Evolutionary conservation across 2,797 vertebrate species (phyloP).

Genomic region (Hephaestus fuliginosus): DNA sequence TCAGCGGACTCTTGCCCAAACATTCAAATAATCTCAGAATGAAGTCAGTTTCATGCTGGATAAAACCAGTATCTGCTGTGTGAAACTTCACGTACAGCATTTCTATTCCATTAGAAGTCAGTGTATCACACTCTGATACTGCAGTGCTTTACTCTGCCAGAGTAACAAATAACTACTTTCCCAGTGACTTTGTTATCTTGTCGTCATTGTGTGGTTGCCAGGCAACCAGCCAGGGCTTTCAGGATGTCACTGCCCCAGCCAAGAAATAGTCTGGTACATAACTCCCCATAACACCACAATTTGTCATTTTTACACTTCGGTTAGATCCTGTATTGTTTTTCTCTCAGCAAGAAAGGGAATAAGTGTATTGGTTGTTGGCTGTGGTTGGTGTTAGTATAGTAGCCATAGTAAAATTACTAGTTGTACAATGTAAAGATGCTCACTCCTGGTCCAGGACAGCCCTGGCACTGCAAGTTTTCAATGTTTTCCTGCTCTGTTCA

Average conservation of each 20-base stretch:
- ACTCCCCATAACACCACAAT: neutral
- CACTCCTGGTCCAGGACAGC: too few species aligned
- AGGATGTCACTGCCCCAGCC: neutral
- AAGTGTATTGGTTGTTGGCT: neutral
- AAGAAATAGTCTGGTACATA: neutral
- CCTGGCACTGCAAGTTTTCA: too few species aligned
- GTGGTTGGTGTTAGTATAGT: neutral
- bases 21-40: slow-evolving; percentile 35
- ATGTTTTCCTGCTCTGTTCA: too few species aligned
- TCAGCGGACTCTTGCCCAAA: slow-evolving; percentile 5
- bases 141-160: neutral
- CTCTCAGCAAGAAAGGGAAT: neutral
- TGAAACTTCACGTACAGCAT: neutral
- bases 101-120: slow-evolving; percentile 1
- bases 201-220: neutral
- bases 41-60: slow-evolving; percentile 29
- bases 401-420: neutral
- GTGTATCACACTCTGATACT: neutral
- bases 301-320: neutral
- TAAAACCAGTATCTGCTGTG: neutral
- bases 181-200: neutral
- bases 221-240: neutral
- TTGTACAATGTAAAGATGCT: too few species aligned
- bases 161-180: neutral
- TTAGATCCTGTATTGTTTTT: neutral